These are phyloP conservation scores for Neuroscelio doddi DNA, from an alignment of 2,888 invertebrate species.

Conservation along the genomic window DNA sequence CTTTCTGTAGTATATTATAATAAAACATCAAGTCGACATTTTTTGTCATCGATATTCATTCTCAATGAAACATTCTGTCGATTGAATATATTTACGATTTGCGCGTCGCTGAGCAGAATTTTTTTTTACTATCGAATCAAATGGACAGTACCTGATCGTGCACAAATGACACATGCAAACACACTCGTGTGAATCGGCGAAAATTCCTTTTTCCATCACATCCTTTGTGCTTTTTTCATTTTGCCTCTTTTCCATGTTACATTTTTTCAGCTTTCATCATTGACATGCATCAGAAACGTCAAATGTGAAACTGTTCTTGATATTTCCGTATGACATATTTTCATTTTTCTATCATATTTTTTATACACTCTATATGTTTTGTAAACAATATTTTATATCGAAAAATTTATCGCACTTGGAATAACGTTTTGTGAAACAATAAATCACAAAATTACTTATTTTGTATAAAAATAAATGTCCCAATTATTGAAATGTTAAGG, in stretches of 20 bases:
- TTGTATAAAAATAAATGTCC: no score
- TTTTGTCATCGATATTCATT: background rate
- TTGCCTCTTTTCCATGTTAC: background rate
- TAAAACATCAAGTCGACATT: no score
- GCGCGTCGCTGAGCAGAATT: constrained; percentile 19
- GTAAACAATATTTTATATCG: no score
- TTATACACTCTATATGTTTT: no score
- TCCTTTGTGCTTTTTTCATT: constrained; percentile 18
- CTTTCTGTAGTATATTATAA: no score
- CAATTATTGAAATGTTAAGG: no score
- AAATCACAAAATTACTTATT: no score
- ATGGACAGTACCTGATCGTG: constrained; percentile 31
- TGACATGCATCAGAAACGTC: constrained; percentile 25
- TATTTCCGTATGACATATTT: background rate
- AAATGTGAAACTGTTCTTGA: constrained; percentile 17
- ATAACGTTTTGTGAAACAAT: no score
- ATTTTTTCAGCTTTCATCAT: constrained; percentile 14
- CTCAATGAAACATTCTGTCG: background rate
- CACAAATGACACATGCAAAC: constrained; percentile 38
- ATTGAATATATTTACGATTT: constrained; percentile 5
- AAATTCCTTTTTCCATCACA: constrained; percentile 18
- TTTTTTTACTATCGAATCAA: constrained; percentile 36
- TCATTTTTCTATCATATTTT: background rate
- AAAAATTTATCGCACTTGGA: no score
- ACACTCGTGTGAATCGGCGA: constrained; percentile 15